Conservation (phyloP, 2,113 vertebrate species). For the Seriola aureovittata region DNA sequence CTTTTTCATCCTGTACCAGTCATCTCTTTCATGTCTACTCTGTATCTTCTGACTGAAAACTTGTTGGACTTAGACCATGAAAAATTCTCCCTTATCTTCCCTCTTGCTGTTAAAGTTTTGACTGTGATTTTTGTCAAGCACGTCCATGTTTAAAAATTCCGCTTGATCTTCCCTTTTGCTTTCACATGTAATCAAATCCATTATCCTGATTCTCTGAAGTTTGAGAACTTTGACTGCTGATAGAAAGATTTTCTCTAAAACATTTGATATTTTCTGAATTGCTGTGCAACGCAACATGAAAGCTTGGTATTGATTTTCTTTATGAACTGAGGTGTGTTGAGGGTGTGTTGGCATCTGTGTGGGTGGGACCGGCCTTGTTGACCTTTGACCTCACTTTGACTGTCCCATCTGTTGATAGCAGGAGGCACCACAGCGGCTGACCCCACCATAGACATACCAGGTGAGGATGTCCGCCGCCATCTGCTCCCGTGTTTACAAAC, state of each 20-base stretch:
- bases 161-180: slow-evolving; percentile 9
- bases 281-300: neutral
- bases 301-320: neutral
- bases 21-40: neutral
- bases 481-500: slow-evolving; percentile 29
- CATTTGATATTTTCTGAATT: neutral
- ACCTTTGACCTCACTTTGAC: slow-evolving; percentile 61
- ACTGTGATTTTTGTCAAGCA: neutral
- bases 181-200: neutral
- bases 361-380: slow-evolving; percentile 32
- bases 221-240: neutral
- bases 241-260: too few species aligned
- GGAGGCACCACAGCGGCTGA: slow-evolving; percentile 29
- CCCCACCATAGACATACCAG: slow-evolving; percentile 66
- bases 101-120: too few species aligned
- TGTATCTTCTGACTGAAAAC: neutral
- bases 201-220: neutral
- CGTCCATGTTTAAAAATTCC: neutral
- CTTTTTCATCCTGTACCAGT: neutral
- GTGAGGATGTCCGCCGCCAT: slow-evolving; percentile 54
- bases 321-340: neutral
- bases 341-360: slow-evolving; percentile 49
- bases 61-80: neutral
- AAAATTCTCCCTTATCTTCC: slow-evolving; percentile 16
- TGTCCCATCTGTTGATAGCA: slow-evolving; percentile 66